Conservation (phyloP, 2,888 invertebrate species). For the Ecliptopera silaceata region DNA sequence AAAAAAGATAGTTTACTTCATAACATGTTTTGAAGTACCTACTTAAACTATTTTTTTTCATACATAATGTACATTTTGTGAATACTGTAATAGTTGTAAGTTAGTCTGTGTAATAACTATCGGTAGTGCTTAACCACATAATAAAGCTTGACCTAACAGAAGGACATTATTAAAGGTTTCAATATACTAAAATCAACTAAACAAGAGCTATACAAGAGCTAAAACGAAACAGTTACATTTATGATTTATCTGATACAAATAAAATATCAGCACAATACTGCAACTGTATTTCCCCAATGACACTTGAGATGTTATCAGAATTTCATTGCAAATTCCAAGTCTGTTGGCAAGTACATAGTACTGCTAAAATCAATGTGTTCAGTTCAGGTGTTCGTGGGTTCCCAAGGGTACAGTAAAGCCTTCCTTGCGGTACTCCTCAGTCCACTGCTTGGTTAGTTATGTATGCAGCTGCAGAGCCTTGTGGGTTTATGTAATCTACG, state of each 20-base stretch:
- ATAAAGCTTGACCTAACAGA: too few species aligned
- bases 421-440: slow-evolving; percentile 40
- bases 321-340: slow-evolving; percentile 20
- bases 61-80: too few species aligned
- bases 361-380: slow-evolving; percentile 46
- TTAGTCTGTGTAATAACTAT: too few species aligned
- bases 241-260: not conserved
- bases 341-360: slow-evolving; percentile 10
- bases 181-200: too few species aligned
- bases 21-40: too few species aligned
- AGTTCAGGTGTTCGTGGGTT: slow-evolving; percentile 49
- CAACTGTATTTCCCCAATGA: not conserved
- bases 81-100: too few species aligned
- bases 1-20: too few species aligned
- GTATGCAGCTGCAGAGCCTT: slow-evolving; percentile 24
- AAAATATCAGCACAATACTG: not conserved
- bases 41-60: too few species aligned
- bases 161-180: too few species aligned
- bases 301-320: slow-evolving; percentile 12
- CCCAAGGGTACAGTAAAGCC: slow-evolving; percentile 57
- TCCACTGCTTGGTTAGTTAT: slow-evolving; percentile 30
- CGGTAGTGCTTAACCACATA: too few species aligned
- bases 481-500: slow-evolving; percentile 20
- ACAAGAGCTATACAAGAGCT: not conserved
- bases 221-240: not conserved